Base-by-base conservation (phyloP, 2,888 invertebrate species). In the Lasioglossum pauxillum region DNA sequence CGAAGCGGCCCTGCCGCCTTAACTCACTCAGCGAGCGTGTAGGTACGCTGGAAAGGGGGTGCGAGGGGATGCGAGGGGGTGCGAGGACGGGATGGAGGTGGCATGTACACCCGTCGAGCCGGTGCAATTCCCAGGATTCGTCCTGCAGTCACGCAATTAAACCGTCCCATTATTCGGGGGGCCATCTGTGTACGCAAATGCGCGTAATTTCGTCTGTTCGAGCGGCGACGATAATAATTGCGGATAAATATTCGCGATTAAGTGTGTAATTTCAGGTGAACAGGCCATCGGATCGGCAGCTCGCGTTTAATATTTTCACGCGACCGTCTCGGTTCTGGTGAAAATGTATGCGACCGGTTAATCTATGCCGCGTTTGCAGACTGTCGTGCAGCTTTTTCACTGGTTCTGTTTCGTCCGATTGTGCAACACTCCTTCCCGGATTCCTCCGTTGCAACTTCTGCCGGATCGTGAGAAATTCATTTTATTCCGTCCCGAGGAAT, bases 71-170 rank as follows among this genome's bases (percentile, higher is more conserved):
- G 23, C 23, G 10, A 53, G 23, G 8, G 69, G 69, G 1, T 7
- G 1, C 0, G 12, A 35, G 10, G 23, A 19, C 10, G 10, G 38
- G 19, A 12, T 10, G 23, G 38, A 35, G 35, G 23, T 38, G 69
- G 46, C 78, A 46, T 53, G 5, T 35, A 41, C 44, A n/a, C 38
- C 75, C 83, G 73, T 73, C 41, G 67, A 77, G 80, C 46, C 80
- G 86, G 57, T 80, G 87, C 90, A 91, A 89, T 91, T 91, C 86
- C 91, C 86, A 85, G 82, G 82, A 93, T 92, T 88, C 90, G 91
- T 92, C 89, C 85, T 84, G 83, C 80, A 89, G 87, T 84, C 79
- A 80, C 85, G 87, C 87, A 88, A 90, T 89, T 91, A 91, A 88
- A 88, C 83, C 82, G 87, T 78, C 80, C 82, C 79, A 87, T 88